These are phyloP conservation scores for Raja brachyura DNA, from an alignment of 2,113 vertebrate species.

Conservation along the genomic window DNA sequence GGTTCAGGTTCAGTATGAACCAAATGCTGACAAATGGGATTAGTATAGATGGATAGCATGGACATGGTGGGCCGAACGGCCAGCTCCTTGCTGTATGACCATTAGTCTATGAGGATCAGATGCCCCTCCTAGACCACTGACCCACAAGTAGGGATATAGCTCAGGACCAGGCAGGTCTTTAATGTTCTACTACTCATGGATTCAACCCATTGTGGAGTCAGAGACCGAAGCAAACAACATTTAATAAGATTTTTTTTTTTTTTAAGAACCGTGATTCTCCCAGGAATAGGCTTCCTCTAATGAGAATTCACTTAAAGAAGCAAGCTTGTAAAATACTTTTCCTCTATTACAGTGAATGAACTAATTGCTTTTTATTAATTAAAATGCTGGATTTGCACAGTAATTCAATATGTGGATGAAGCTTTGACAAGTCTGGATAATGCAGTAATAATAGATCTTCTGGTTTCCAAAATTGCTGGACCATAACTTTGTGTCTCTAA, in stretches of 20 bases:
- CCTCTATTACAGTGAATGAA: neutral
- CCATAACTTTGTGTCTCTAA: neutral
- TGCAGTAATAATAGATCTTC: neutral
- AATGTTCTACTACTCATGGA: too few relatives aligned
- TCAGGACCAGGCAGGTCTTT: neutral
- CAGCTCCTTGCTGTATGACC: too few relatives aligned
- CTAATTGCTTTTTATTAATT: slow-evolving; percentile 27
- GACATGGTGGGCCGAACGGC: too few relatives aligned
- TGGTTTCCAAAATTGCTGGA: neutral
- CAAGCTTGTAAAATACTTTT: neutral
- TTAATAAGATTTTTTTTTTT: neutral
- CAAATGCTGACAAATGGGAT: neutral
- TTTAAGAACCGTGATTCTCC: neutral
- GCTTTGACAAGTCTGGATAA: neutral
- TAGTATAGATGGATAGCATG: too few relatives aligned
- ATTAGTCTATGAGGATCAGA: too few relatives aligned
- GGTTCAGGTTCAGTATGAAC: neutral
- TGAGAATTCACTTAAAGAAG: neutral
- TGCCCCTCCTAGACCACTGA: neutral
- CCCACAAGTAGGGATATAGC: neutral
- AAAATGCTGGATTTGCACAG: slow-evolving; percentile 30
- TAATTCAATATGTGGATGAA: neutral
- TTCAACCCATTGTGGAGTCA: too few relatives aligned
- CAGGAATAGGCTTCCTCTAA: neutral
- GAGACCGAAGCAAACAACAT: neutral